Conservation (phyloP, 2,888 invertebrate genomes). For the Xanthia togata region DNA sequence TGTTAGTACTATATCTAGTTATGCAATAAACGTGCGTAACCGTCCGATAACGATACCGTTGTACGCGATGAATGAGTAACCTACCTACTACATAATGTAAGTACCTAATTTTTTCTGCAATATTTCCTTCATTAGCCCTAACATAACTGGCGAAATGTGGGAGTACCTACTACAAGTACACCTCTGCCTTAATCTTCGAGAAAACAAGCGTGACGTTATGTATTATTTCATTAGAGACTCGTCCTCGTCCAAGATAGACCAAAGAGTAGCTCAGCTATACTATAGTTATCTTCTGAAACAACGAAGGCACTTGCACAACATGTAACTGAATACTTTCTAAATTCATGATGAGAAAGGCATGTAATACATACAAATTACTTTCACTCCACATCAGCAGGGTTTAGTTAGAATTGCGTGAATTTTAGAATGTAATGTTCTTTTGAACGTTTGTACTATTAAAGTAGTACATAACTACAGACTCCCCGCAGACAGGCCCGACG, state of each 20-base stretch:
- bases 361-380: constrained; percentile 16
- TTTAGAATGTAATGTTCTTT: background rate
- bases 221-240: background rate
- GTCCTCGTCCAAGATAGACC: background rate
- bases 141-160: background rate
- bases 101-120: background rate
- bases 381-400: constrained; percentile 1
- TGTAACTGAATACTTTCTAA: constrained; percentile 28
- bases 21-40: constrained; percentile 23
- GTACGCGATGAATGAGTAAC: background rate
- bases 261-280: background rate
- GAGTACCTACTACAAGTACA: background rate
- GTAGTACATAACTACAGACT: background rate
- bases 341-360: constrained; percentile 16
- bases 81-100: background rate
- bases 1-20: constrained; percentile 8
- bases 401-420: background rate
- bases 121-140: background rate
- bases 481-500: no score
- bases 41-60: background rate
- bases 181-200: background rate
- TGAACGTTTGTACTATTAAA: background rate
- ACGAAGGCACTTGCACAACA: background rate
- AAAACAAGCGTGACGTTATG: no score
- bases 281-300: background rate